A percentile compares a stretch with the other conserved stretches of the same genome.
Conservation (phyloP, 2,113 vertebrate genomes). For the Panthera uncia region DNA sequence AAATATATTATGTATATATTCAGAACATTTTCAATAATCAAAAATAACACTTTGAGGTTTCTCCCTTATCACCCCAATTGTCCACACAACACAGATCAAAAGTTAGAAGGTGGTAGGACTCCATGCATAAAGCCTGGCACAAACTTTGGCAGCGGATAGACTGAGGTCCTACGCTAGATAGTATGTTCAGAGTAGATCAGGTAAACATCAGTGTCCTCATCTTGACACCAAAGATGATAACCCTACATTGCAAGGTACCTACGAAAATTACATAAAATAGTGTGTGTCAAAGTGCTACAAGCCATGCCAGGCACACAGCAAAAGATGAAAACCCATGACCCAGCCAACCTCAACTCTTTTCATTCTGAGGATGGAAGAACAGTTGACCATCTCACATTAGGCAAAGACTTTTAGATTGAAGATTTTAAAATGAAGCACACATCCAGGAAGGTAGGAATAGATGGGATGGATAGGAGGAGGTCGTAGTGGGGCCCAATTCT, state of each 20-base stretch:
- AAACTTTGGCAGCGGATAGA: background rate
- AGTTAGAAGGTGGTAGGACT: background rate
- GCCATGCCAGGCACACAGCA: background rate
- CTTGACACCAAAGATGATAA: background rate
- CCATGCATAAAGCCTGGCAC: background rate
- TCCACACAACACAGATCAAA: background rate
- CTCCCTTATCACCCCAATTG: background rate
- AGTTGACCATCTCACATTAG: background rate
- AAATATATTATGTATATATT: background rate
- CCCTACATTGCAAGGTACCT: background rate
- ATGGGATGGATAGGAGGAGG: accelerated
- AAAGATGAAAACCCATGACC: background rate
- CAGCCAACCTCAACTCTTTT: background rate
- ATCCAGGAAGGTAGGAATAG: background rate
- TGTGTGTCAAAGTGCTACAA: background rate
- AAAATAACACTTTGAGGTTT: background rate
- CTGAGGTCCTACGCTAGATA: background rate
- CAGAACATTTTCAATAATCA: background rate
- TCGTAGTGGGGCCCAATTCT: background rate
- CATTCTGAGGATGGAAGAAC: background rate
- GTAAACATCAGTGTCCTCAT: background rate
- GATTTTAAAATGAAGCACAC: background rate
- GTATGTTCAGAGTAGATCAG: background rate
- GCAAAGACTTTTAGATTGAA: background rate
- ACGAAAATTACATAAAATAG: background rate